Evolutionary conservation across 2,797 vertebrate genomes (phyloP), one percentile per base, ranked within the genome.

Genomic region (Peromyscus nudipes): DNA sequence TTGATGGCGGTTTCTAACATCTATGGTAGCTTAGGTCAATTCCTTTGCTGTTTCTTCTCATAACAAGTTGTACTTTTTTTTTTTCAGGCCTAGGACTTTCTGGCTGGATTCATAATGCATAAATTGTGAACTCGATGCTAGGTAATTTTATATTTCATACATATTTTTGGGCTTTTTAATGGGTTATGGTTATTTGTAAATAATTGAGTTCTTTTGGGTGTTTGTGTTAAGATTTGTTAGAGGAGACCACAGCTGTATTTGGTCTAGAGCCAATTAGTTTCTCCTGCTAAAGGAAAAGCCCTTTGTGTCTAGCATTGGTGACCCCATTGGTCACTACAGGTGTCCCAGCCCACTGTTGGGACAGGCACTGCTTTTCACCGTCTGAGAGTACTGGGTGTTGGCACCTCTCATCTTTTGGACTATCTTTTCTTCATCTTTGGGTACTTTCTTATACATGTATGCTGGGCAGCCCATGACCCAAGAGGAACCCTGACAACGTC

Each of bases 81-180:
- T 75, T 96, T 10, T 25, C 31, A 85, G 82, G 71, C 13, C 52
- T 95, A 52, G 34, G 83, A 52, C 90, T 73, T 91, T 94, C 79
- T 94, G 23, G 62, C 55, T 89, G 37, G 86, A 91, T 79, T 34
- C 9, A 49, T 49, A 77, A 77, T 52, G 29, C 12, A 85, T 43
- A 92, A 14, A 69, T 6, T 86, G 29, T 67, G 71, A 93, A 93
- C 89, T 96, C 89, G 71, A 13, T 71, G 19, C 75, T 88, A 73
- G 43, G 64, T 82, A 49, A 92, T 80, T 92, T 91, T 95, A 62
- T 81, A 91, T 89, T 92, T 29, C 86, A 76, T 89, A 92, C 52
- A 80, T 84, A 92, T 73, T 87, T 82, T 89, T 81, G 27, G 65
- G 40, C 19, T 75, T 90, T 94, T 77, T 91, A 55, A 34, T 88